phyloP scores from a whole-genome alignment of 2,113 vertebrate genomes.

The Corvus cornix region DNA sequence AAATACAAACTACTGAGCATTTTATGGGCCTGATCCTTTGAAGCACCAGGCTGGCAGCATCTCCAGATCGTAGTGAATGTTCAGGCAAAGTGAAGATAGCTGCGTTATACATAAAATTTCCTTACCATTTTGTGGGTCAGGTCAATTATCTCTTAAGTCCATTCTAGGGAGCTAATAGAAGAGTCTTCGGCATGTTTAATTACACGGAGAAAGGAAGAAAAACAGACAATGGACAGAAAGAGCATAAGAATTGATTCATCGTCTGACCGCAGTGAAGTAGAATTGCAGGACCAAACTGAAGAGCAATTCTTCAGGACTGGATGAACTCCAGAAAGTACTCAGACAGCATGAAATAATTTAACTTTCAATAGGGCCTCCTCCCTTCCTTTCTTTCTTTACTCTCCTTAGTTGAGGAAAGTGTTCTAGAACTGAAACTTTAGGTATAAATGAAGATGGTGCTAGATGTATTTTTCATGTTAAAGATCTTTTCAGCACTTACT shows the following conservation, averaged over 20 bases:
- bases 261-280: slow-evolving; percentile 3
- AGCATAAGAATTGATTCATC: not conserved
- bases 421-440: not conserved
- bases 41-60: not conserved
- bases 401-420: not conserved
- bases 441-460: not conserved
- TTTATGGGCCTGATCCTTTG: not conserved
- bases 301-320: not conserved
- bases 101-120: not conserved
- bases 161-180: not conserved
- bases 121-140: not conserved
- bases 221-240: not conserved
- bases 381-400: not conserved
- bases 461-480: not conserved
- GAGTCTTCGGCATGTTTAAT: not conserved
- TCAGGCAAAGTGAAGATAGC: not conserved
- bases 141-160: not conserved
- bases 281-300: not conserved
- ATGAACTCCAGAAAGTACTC: not conserved
- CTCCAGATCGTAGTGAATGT: not conserved
- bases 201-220: slow-evolving; percentile 36
- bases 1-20: slow-evolving; percentile 2
- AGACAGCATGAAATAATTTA: not conserved
- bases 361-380: not conserved
- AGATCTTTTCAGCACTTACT: not conserved